Evolutionary conservation across 2,113 vertebrate species (phyloP).

Genomic region (Ptilonorhynchus violaceus): DNA sequence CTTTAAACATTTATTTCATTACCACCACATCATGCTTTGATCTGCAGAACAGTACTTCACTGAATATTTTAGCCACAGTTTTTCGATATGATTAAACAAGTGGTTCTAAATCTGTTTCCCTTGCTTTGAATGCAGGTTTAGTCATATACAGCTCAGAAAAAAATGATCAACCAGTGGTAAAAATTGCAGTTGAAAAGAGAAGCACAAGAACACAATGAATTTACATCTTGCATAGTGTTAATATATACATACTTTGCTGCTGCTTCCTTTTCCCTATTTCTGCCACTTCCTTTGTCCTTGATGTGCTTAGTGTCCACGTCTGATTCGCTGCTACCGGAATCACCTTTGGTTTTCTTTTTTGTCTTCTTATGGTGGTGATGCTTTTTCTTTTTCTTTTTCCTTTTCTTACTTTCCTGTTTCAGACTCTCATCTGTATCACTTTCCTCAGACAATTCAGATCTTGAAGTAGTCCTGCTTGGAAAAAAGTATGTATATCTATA

Average conservation of each 20-base stretch:
- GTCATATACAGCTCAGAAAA: not conserved
- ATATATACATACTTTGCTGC: conserved; percentile 44
- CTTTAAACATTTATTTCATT: not conserved
- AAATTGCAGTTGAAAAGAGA: not conserved
- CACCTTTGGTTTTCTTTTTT: conserved; percentile 68
- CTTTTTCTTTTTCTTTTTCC: conserved; percentile 81
- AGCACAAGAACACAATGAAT: not conserved
- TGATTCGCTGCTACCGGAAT: conserved; percentile 59
- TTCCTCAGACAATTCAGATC: conserved; percentile 49
- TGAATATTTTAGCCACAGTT: not conserved
- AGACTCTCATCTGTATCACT: conserved; percentile 36
- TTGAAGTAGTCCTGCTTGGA: conserved; percentile 54
- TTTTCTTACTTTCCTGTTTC: conserved; percentile 75
- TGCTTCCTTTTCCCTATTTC: not conserved
- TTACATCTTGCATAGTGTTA: not conserved
- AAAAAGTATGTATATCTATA: not conserved
- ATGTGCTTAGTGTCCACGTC: conserved; percentile 70
- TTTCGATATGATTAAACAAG: not conserved
- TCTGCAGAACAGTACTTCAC: not conserved
- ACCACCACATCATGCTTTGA: not conserved
- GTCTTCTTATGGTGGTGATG: conserved; percentile 65
- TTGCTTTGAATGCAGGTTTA: not conserved
- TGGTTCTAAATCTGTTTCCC: not conserved
- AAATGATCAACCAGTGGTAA: not conserved
- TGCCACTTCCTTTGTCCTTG: conserved; percentile 59